Percentiles rank a stretch among this genome's conserved stretches.
Evolutionary conservation across 2,888 invertebrate species (phyloP).

Genomic region (Cyrtodaria siliqua): DNA sequence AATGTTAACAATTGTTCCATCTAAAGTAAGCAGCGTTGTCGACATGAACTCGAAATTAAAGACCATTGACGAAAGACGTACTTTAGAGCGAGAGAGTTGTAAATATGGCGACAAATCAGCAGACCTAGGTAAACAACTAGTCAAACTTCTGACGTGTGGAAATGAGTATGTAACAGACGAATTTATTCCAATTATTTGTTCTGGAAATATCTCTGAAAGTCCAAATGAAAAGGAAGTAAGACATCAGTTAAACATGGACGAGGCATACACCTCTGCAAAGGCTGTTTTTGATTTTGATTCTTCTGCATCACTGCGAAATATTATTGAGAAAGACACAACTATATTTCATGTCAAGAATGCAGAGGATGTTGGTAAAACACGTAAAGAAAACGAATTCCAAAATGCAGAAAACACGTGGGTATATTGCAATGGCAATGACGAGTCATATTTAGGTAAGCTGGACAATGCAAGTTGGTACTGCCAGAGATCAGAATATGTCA

Average conservation of each 20-base stretch:
- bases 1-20: no score
- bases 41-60: no score
- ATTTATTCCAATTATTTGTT: slow-evolving; percentile 32
- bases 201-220: slow-evolving; percentile 16
- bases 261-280: slow-evolving; percentile 20
- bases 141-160: slow-evolving; percentile 13
- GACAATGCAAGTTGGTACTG: slow-evolving; percentile 21
- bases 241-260: slow-evolving; percentile 8
- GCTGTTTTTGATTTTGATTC: slow-evolving; percentile 36
- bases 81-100: no score
- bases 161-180: slow-evolving; percentile 38
- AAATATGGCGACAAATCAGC: not conserved
- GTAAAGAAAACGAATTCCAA: slow-evolving; percentile 1
- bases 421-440: slow-evolving; percentile 42
- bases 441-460: slow-evolving; percentile 9
- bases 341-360: slow-evolving; percentile 18
- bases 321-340: slow-evolving; percentile 19
- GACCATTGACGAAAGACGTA: no score
- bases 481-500: slow-evolving; percentile 7
- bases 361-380: slow-evolving; percentile 6
- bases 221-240: slow-evolving; percentile 18
- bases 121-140: not conserved
- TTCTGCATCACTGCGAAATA: slow-evolving; percentile 10
- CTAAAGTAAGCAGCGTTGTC: no score
- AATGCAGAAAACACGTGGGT: slow-evolving; percentile 17